Percentiles rank a stretch among this genome's conserved stretches.
Evolutionary conservation across 2,113 vertebrate species (phyloP).

Genomic region (Pseudolaguvia tuberculata): DNA sequence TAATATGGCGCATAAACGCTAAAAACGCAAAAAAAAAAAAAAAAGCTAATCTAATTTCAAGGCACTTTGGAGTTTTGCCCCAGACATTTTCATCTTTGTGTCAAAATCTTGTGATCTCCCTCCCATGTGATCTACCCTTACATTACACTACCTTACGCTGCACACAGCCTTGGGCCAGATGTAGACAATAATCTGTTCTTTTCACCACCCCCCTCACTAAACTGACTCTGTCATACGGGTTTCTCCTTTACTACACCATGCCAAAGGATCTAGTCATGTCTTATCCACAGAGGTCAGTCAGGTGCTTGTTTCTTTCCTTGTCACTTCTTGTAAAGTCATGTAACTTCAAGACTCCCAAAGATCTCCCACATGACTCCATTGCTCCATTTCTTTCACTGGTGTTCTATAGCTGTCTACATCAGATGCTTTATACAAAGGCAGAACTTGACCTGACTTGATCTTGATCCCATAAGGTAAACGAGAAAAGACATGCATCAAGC

Average conservation of each 20-base stretch:
- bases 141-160: not conserved
- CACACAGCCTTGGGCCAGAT: not conserved
- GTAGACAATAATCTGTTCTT: not conserved
- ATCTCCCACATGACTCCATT: not conserved
- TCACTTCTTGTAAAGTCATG: not conserved
- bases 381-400: not conserved
- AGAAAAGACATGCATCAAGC: not conserved
- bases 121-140: not conserved
- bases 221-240: not conserved
- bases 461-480: not conserved
- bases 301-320: not conserved
- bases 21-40: slow-evolving; percentile 1
- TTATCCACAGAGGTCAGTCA: not conserved
- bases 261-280: not conserved
- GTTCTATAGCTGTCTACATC: not conserved
- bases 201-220: not conserved
- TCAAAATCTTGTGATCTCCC: not conserved
- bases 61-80: too few relatives aligned
- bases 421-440: not conserved
- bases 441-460: too few relatives aligned
- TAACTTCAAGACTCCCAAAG: not conserved
- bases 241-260: not conserved
- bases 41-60: not conserved
- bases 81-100: not conserved
- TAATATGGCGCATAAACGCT: not conserved